phyloP scores from a whole-genome alignment of 2,797 vertebrate genomes.

The Pristis pectinata region DNA sequence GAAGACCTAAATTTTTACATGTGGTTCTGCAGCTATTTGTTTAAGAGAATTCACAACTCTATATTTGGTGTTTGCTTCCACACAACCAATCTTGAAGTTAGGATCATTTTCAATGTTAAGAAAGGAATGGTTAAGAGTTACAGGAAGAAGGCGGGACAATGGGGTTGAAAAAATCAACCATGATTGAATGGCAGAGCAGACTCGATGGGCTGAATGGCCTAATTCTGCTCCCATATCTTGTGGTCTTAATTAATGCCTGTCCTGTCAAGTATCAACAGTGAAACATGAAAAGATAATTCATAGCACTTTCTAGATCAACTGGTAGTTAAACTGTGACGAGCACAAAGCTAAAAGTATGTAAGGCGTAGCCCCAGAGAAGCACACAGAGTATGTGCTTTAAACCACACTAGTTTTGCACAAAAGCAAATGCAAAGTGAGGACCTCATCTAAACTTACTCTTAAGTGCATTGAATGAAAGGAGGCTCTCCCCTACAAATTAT shows the following conservation, averaged over 20 bases:
- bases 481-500: not conserved
- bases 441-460: not conserved
- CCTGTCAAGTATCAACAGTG: not conserved
- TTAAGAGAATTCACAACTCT: too few relatives aligned
- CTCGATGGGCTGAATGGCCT: too few relatives aligned
- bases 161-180: too few relatives aligned
- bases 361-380: not conserved
- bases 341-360: not conserved
- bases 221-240: too few relatives aligned
- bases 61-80: not conserved
- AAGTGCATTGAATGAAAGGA: not conserved
- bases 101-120: too few relatives aligned
- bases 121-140: too few relatives aligned
- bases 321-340: not conserved
- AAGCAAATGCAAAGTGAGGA: not conserved
- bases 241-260: too few relatives aligned
- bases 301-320: not conserved
- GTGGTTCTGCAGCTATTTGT: not conserved
- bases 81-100: not conserved
- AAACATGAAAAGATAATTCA: not conserved
- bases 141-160: too few relatives aligned
- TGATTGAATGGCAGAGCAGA: too few relatives aligned
- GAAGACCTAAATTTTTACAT: not conserved
- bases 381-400: not conserved
- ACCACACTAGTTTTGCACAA: not conserved